Base-by-base conservation (phyloP, 1,140 invertebrate species). In the Pachyrhynchus sulphureomaculatus region DNA sequence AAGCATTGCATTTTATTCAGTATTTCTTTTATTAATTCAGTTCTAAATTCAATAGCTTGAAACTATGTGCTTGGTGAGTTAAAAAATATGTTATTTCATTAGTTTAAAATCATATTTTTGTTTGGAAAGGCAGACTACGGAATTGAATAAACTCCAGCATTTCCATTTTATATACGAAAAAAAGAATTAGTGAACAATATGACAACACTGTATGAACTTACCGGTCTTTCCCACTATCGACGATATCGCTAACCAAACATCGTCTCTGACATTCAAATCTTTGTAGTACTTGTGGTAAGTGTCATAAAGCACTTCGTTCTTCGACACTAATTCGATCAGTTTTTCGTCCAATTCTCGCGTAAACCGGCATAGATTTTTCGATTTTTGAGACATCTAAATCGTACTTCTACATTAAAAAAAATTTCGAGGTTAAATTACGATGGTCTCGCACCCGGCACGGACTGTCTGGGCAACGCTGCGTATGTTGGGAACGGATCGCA, bases 381-480 rank as follows among this genome's bases (percentile, higher is more conserved):
- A 23, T 53, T 57, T 64, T 20, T 34, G 45, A 5, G 47, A 71
- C 74, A 83, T 82, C 3, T 33, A 36, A 52, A 4, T 15, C 3
- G 2, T 3, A 5, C 29, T n/a, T 26, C 47, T 10, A 24, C 24
- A 21, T 13, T 33, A 32, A 29, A 26, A 26, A 26, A 4, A 8
- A 26, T 4, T 26, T 47, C 20, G 23, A 47, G 44, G 44, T 26
- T 26, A 51, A 41, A 51, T 26, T 33, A 26, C 45, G 13, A 39
- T 49, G 39, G 10, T 44, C 9, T 62, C 20, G 34, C 41, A 36
- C 13, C 32, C 48, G 33, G 34, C 33, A 49, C 37, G 51, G 48
- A 62, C 51, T 62, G 52, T 45, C 52, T 36, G 33, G 60, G 42
- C 59, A 62, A 62, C 59, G 59, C 59, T 51, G 59, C 59, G 59